These are phyloP conservation scores for Bucorvus abyssinicus DNA, from an alignment of 2,797 vertebrate genomes.

Conservation along the genomic window DNA sequence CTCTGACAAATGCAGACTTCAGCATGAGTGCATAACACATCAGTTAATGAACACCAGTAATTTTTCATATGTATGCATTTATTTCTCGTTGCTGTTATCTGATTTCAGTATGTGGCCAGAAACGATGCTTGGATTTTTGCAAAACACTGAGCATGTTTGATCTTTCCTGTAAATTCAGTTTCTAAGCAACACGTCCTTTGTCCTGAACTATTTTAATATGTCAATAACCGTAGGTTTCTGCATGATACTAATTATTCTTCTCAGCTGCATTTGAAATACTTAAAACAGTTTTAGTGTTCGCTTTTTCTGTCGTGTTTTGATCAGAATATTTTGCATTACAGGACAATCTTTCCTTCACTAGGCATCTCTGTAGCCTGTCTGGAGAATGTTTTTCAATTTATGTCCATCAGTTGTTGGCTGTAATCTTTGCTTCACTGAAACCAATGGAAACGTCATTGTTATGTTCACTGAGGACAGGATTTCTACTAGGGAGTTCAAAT, in stretches of 20 bases:
- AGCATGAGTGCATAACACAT: not conserved
- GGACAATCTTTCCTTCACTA: not conserved
- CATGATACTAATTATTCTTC: conserved; percentile 31
- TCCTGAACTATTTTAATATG: conserved; percentile 43
- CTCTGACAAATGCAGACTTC: conserved; percentile 34
- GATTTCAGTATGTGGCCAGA: not conserved
- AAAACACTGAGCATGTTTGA: not conserved
- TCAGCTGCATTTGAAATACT: conserved; percentile 30
- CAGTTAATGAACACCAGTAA: not conserved
- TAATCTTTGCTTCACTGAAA: conserved; percentile 23
- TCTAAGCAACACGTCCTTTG: conserved; percentile 46
- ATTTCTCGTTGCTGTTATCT: not conserved
- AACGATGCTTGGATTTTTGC: not conserved
- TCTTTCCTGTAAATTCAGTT: conserved; percentile 49
- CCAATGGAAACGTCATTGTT: not conserved
- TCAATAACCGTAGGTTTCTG: conserved; percentile 35
- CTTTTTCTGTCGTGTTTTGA: not conserved
- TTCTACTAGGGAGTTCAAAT: not conserved
- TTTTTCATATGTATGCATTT: not conserved
- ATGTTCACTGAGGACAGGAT: not conserved
- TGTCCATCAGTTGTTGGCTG: not conserved
- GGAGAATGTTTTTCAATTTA: not conserved
- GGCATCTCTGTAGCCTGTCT: not conserved
- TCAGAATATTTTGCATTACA: conserved; percentile 13
- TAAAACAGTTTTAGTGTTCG: conserved; percentile 4